Base-by-base conservation (phyloP, 2,888 invertebrate species). In the Portevinia maculata region DNA sequence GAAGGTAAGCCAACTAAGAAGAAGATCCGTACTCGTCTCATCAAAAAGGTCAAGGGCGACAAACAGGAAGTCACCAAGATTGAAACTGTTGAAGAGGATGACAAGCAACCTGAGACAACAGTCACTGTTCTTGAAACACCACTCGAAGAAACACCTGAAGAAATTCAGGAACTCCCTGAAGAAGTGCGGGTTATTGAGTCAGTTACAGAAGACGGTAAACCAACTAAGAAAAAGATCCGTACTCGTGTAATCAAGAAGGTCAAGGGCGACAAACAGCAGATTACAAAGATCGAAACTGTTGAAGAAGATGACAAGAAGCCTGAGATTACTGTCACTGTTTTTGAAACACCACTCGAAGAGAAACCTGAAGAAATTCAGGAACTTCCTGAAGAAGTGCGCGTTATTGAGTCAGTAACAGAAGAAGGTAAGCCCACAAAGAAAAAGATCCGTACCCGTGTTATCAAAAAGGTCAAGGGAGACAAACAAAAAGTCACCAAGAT, bases 171-270 rank as follows among this genome's bases (percentile, higher is more conserved):
- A 79, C 39, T 83, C 55, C 90, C 91, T 1, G 91, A 91, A 86
- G 86, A 90, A 74, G 88, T 91, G 0, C 88, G 89, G 57, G 86
- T 92, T 0, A 89, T 90, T 1, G 92, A 92, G 19, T 69, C 91
- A 0, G 34, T 83, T 4, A 91, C 91, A 0, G 85, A 86, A 21
- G 88, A 88, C 71, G 89, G 89, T 11, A 87, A 86, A 46, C 89
- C 91, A 0, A 89, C 88, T 57, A 79, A 79, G 21, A 85, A 71
- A 59, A 85, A 87, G 13, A 86, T 87, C 15, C 89, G 88, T 62
- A 89, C 87, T 46, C 86, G 89, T 7, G 48, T 75, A 5, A 85
- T 86, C 62, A 87, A 85, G 88, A 91, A 89, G 85, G 88, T 87
- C 48, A 88, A 88, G 75, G 90, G 89, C 50, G 88, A 86, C 7